phyloP scores from a whole-genome alignment of 2,797 vertebrate genomes.

The Siniperca obscura region DNA sequence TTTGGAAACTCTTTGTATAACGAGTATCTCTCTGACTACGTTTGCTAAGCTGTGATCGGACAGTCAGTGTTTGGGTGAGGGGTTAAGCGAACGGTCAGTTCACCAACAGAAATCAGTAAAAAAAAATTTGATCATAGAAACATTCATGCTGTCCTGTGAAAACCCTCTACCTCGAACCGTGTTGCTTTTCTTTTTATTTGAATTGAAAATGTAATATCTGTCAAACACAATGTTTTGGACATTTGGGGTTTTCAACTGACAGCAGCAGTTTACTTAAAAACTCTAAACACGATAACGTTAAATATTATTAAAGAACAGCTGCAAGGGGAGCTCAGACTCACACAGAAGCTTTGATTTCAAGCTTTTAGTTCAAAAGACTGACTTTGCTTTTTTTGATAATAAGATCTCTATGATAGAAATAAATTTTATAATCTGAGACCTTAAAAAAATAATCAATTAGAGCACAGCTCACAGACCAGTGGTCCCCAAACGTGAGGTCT shows the following conservation, averaged over 20 bases:
- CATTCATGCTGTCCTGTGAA: neutral
- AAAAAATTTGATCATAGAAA: slow-evolving; percentile 9
- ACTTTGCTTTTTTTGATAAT: neutral
- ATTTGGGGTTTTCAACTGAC: neutral
- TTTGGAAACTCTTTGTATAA: neutral
- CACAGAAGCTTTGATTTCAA: neutral
- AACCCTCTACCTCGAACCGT: neutral
- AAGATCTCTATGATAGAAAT: neutral
- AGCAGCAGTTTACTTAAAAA: neutral
- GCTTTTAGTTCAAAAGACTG: neutral
- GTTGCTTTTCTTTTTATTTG: neutral
- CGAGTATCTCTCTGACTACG: too few relatives aligned
- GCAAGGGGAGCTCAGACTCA: slow-evolving; percentile 19
- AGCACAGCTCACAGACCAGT: too few relatives aligned
- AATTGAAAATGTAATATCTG: neutral
- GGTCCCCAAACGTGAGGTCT: too few relatives aligned
- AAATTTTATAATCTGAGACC: neutral
- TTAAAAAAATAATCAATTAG: neutral
- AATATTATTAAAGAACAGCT: neutral
- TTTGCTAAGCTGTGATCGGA: slow-evolving; percentile 17
- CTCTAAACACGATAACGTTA: neutral
- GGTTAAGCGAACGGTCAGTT: slow-evolving; percentile 16
- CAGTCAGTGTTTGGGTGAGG: neutral
- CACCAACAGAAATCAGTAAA: neutral
- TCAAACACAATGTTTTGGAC: neutral